Evolutionary conservation across 2,113 vertebrate species (phyloP), one percentile per base, ranked within the genome.

Genomic region (Eublepharis macularius): DNA sequence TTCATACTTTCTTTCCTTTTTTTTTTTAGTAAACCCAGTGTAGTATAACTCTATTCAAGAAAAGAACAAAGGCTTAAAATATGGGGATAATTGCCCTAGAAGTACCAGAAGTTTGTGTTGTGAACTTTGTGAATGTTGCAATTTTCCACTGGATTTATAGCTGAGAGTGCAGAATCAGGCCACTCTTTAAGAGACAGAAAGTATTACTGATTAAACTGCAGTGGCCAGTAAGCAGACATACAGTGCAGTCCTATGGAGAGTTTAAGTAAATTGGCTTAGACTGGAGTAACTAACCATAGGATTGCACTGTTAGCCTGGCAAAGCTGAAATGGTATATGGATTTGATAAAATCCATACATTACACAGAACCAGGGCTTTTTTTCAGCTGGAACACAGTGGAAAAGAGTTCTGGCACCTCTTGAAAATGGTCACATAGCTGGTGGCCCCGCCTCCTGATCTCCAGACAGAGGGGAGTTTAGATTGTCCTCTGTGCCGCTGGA

Each of bases 41-140:
- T 24, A 73, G 41, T 39, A 73, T 65, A 75, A 47, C 54, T 76
- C 73, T 49, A 60, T 75, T 57, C 60, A 36, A 32, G 19, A 69
- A 57, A 49, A 76, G 77, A 66, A 83, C 47, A 76, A 76, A 88
- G 70, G 47, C 43, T 68, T 80, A 32, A 74, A 66, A 60, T 6
- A 29, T 19, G 12, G 68, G 72, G 26, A 80, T 54, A n/a, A 14
- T 36, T 75, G 47, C 69, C 47, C 12, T 36, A 68, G 19, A 74
- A 43, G 36, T 75, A 13, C 24, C 77, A 34, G 57, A 16, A 43
- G 41, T 63, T 41, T 41, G 51, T n/a, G 17, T 83, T 76, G 73
- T 72, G 26, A 51, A 75, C 65, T 73, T 29, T 45, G 57, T 51
- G 43, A 29, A 2, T 21, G 11, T 47, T 39, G n/a, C 11, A 63